Base-by-base conservation (phyloP, 2,797 vertebrate genomes). In the Crax fasciolata region DNA sequence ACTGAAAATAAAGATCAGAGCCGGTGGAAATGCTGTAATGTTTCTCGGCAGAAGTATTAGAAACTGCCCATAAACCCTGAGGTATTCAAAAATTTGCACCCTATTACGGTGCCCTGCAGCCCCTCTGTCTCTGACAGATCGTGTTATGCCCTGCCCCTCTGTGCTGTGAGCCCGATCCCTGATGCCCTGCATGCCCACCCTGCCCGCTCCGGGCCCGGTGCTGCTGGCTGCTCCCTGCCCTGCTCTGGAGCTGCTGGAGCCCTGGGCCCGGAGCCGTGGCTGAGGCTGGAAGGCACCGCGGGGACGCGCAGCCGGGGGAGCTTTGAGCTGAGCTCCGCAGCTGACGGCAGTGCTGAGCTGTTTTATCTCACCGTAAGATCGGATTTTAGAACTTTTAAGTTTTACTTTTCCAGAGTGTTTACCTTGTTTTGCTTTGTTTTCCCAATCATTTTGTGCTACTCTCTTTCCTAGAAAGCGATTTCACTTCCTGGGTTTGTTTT, bases 1-100 rank as follows among this genome's bases (percentile, higher is more conserved):
- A 97, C 92, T 89, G 96, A 95, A 97, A 97, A 95, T 97, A 97
- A 97, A 98, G 97, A 97, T 98, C 96, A 97, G 97, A 98, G 94
- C 95, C 94, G 93, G 41, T 97, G 95, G 96, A 97, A 97, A 97
- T 96, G 90, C 94, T 96, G 95, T 96, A 97, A 96, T 91, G 95
- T 96, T 97, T 96, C 95, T 97, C 92, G 54, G 96, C 94, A 97
- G 96, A 96, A 97, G 95, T 95, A 97, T 96, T 97, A 96, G 97
- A 96, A 94, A 92, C 91, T 94, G 87, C 95, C 87, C 89, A 85
- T 97, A 97, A 98, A 97, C 95, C 68, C 44, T 11, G 76, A 97
- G 93, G 89, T 91, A 84, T 95, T 97, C 93, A 97, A 91, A 97
- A 95, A 95, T 97, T 97, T 96, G 96, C 97, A 97, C 97, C 95